Evolutionary conservation across 2,888 invertebrate genomes (phyloP).

Genomic region (Archips xylosteana): DNA sequence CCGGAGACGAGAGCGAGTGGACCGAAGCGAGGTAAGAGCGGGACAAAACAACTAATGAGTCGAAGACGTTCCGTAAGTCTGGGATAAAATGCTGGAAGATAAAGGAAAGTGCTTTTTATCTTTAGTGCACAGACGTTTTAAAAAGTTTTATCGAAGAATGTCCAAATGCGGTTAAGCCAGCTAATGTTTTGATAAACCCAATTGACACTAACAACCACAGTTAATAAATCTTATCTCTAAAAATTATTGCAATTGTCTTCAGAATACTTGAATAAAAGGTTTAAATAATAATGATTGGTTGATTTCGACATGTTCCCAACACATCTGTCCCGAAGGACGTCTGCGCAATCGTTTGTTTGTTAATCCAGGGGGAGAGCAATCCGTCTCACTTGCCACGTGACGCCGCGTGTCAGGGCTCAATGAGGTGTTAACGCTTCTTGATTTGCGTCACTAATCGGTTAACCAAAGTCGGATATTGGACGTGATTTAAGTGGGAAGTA

Average conservation of each 20-base stretch:
- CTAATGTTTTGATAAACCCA: slow-evolving; percentile 16
- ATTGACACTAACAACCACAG: not conserved
- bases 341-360: slow-evolving; percentile 61
- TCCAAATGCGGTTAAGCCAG: slow-evolving; percentile 28
- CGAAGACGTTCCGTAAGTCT: slow-evolving; percentile 67
- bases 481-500: slow-evolving; percentile 8
- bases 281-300: not conserved
- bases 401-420: slow-evolving; percentile 67
- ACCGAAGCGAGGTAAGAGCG: slow-evolving; percentile 70
- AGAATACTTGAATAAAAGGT: slow-evolving; percentile 7
- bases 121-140: slow-evolving; percentile 50
- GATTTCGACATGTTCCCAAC: slow-evolving; percentile 63
- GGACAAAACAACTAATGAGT: slow-evolving; percentile 77
- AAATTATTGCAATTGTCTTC: not conserved
- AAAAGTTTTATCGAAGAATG: slow-evolving; percentile 21
- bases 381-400: slow-evolving; percentile 72
- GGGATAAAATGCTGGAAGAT: slow-evolving; percentile 73
- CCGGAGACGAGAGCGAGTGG: slow-evolving; percentile 74
- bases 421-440: slow-evolving; percentile 66
- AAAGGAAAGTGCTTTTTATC: slow-evolving; percentile 79
- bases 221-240: not conserved
- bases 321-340: slow-evolving; percentile 62
- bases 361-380: slow-evolving; percentile 58
- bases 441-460: slow-evolving; percentile 55
- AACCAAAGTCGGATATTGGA: slow-evolving; percentile 44